Percentiles rank a stretch among this genome's conserved stretches.
Conservation (phyloP, 2,113 vertebrate species). For the Hemiscyllium ocellatum region DNA sequence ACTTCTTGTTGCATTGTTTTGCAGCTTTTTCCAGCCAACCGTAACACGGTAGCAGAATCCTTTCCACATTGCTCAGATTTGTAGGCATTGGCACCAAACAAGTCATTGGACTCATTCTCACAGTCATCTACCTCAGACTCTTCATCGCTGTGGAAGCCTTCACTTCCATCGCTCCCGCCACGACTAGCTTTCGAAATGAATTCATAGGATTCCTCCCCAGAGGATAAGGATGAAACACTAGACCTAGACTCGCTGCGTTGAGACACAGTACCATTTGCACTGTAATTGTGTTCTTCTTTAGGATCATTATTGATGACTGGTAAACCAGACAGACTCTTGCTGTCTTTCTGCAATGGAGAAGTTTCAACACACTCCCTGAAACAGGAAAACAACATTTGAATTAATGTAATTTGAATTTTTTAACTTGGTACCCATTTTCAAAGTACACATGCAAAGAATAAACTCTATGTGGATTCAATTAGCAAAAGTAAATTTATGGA, state of each 20-base stretch:
- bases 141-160: conserved; percentile 87
- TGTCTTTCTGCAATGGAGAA: background rate
- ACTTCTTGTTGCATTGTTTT: conserved; percentile 72
- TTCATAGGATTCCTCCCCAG: conserved; percentile 76
- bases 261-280: conserved; percentile 70
- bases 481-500: background rate
- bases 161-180: conserved; percentile 70
- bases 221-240: conserved; percentile 66
- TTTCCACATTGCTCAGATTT: conserved; percentile 53
- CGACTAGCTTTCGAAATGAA: conserved; percentile 65
- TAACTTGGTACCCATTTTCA: background rate
- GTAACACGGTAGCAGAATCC: conserved; percentile 36
- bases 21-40: conserved; percentile 55
- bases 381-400: background rate
- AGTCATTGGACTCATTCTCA: conserved; percentile 28
- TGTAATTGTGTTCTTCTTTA: conserved; percentile 96
- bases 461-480: background rate
- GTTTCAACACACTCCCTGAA: background rate
- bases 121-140: conserved; percentile 80
- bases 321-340: conserved; percentile 40
- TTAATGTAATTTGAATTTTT: background rate
- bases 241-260: conserved; percentile 76
- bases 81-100: conserved; percentile 59
- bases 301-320: conserved; percentile 75
- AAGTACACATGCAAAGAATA: background rate